Evolutionary conservation across 37 sponge, comb jelly and placozoan genomes (phyloP).

Genomic region (Theonella swinhoei): DNA sequence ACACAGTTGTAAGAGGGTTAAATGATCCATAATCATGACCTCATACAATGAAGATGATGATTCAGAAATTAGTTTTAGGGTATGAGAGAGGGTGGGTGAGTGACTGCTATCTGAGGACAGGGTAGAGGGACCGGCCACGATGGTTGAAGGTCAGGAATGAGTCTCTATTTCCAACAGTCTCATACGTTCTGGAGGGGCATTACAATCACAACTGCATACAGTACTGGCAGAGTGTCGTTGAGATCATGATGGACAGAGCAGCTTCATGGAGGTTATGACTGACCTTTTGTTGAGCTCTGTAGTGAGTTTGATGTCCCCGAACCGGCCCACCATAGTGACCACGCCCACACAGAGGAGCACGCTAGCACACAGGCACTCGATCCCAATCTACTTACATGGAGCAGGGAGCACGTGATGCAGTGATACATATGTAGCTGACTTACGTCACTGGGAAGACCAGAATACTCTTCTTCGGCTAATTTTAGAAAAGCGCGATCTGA

Average conservation of each 20-base stretch:
- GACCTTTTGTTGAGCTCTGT: conserved; percentile 62
- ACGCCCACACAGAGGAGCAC: conserved; percentile 50
- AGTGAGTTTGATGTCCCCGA: conserved; percentile 54
- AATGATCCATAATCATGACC: no score
- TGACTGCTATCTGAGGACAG: not conserved
- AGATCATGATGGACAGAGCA: not conserved
- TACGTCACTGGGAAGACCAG: conserved; percentile 66
- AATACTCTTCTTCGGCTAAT: conserved; percentile 69
- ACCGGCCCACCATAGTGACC: conserved; percentile 37
- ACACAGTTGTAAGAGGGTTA: conserved; percentile 18
- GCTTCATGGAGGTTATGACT: not conserved
- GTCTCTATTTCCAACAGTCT: conserved; percentile 46
- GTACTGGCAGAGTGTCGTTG: not conserved
- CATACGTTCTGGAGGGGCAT: conserved; percentile 20
- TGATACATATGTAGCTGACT: conserved; percentile 19
- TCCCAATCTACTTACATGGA: conserved; percentile 30
- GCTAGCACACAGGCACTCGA: conserved; percentile 63
- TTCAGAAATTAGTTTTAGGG: no score
- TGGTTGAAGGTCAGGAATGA: conserved; percentile 75
- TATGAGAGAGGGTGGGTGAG: no score
- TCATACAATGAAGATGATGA: no score
- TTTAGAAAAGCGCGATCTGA: conserved; percentile 69
- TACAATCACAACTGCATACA: not conserved
- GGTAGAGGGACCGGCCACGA: conserved; percentile 26
- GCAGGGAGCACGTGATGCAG: not conserved